Evolutionary conservation across 1,140 invertebrate species (phyloP).

Genomic region (Frieseomelitta varia): DNA sequence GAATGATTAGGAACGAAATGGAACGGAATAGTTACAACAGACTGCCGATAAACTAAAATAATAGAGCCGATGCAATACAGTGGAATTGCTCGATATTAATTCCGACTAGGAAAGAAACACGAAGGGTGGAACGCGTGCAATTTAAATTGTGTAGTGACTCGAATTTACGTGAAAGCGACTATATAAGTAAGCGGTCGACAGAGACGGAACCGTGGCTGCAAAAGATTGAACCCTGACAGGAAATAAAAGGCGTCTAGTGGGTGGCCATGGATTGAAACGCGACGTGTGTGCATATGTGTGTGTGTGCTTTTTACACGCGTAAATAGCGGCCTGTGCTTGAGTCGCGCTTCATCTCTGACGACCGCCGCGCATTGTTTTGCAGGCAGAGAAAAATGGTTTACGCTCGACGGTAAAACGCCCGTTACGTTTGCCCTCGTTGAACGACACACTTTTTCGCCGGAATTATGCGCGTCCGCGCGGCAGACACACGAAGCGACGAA

Average conservation of each 20-base stretch:
- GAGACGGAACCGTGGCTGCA: background rate
- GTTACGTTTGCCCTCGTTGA: slow-evolving; percentile 1
- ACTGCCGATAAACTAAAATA: too few species aligned
- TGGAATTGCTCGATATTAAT: background rate
- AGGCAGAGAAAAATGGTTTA: slow-evolving; percentile 19
- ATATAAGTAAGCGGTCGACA: background rate
- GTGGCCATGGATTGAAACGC: background rate
- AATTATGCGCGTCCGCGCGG: background rate
- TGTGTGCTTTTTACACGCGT: background rate
- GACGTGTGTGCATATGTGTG: background rate
- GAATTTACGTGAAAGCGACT: background rate
- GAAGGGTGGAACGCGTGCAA: too few species aligned
- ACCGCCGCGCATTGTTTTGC: background rate
- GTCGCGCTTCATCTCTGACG: slow-evolving; percentile 9
- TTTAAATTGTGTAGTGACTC: too few species aligned
- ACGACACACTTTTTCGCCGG: slow-evolving; percentile 13
- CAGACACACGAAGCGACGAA: background rate
- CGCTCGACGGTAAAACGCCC: slow-evolving; percentile 7
- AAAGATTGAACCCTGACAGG: background rate
- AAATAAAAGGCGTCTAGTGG: background rate
- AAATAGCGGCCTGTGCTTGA: slow-evolving; percentile 11
- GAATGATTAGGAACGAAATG: too few species aligned
- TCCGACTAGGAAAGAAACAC: background rate
- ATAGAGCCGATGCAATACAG: too few species aligned
- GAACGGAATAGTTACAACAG: too few species aligned